Evolutionary conservation across 2,113 vertebrate species (phyloP), one percentile per base, ranked within the genome.

Genomic region (Sturnira hondurensis): DNA sequence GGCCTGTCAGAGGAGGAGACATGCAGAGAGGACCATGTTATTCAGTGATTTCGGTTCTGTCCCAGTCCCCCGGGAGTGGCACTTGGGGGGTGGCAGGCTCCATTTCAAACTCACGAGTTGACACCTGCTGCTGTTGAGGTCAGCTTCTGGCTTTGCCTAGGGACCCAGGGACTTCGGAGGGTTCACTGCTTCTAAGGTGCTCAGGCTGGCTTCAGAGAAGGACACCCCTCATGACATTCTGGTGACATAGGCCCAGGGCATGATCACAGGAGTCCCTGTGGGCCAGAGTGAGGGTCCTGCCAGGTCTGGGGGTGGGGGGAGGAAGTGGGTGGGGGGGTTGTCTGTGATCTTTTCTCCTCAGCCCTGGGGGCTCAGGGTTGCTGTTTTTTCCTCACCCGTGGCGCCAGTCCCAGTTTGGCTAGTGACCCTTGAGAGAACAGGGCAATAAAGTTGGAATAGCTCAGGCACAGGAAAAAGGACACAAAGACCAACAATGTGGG

Each of bases 381-480:
- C 89, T 95, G n/a, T 81, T 93, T 89, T 56, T 88, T 14, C 83
- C 91, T 54, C 28, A 3, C 76, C 82, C 2, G 3, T 56, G 90
- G 96, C 67, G 45, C 97, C 97, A 86, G 88, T 36, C 67, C 65
- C 61, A 45, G 80, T 93, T 89, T 87, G 65, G 90, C 74, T 33
- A 93, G 31, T 85, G 87, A 93, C 81, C 94, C 87, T 67, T 54
- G 63, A 74, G 70, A 77, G 80, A 96, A 63, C 24, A 45, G 61
- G 47, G 78, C 54, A 17, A 50, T 80, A 74, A 58, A 65, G 50
- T 4, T 54, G 83, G 93, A 78, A 26, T 56, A 31, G 54, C 61
- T 45, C n/a, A 7, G 78, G 73, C 94, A 71, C 93, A 95, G 96
- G 96, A 97, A 95, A 87, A 91, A 70, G 52, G 74, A 90, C 92